phyloP scores from a whole-genome alignment of 2,888 invertebrate species.

The Apamea sordens region DNA sequence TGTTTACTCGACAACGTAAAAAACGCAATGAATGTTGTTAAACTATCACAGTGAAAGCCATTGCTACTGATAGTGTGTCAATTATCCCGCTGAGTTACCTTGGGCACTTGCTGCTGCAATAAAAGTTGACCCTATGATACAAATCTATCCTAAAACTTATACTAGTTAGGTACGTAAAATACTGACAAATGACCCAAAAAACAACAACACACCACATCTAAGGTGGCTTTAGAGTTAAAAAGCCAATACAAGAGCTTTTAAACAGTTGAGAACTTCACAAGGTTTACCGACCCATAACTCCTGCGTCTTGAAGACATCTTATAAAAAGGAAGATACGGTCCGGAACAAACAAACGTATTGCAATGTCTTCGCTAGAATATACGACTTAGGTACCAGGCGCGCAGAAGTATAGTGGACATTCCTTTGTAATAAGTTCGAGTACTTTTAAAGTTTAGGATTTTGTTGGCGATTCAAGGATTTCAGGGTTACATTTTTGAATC shows the following conservation, averaged over 20 bases:
- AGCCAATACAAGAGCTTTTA: constrained; percentile 71
- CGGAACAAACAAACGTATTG: constrained; percentile 86
- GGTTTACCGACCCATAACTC: constrained; percentile 80
- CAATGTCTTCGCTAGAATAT: constrained; percentile 79
- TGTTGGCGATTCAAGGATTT: constrained; percentile 3
- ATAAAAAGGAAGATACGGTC: constrained; percentile 83
- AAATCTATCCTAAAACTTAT: not conserved
- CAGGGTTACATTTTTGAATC: not conserved
- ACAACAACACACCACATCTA: not conserved
- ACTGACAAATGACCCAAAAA: not conserved
- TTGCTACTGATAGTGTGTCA: not conserved
- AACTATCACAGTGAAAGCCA: too few species aligned
- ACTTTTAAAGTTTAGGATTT: constrained; percentile 31
- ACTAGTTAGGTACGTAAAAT: not conserved
- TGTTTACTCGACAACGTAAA: too few species aligned
- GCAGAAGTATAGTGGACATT: constrained; percentile 75
- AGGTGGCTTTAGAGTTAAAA: constrained; percentile 42
- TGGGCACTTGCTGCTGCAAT: not conserved
- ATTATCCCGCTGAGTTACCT: not conserved
- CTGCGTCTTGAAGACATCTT: constrained; percentile 78
- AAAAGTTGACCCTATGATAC: not conserved
- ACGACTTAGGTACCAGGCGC: constrained; percentile 75
- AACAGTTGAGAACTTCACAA: constrained; percentile 75
- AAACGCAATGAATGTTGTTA: too few species aligned
- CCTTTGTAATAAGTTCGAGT: constrained; percentile 49